Conservation (phyloP, 2,797 vertebrate genomes). For the Fratercula arctica region DNA sequence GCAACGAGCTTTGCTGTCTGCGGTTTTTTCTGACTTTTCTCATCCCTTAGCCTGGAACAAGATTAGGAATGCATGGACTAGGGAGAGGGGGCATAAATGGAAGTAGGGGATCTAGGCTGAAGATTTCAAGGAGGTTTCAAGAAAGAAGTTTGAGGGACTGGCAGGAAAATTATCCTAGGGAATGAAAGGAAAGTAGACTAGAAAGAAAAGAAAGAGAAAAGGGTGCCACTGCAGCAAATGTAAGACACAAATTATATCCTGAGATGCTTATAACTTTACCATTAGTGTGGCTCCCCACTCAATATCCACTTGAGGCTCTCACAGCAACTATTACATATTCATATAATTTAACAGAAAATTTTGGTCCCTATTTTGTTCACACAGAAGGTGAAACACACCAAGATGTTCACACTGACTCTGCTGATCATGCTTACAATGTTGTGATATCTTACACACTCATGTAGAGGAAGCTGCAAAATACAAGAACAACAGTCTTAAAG, state of each 20-base stretch:
- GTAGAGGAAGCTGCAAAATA: background rate
- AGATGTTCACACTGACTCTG: background rate
- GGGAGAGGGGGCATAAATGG: background rate
- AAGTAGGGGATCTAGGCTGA: background rate
- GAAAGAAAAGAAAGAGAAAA: background rate
- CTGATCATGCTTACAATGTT: background rate
- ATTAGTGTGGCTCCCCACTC: background rate
- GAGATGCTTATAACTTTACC: background rate
- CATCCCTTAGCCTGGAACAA: background rate
- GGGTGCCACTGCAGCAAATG: background rate
- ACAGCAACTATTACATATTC: background rate
- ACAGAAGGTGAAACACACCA: background rate
- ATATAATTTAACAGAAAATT: background rate
- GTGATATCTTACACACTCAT: background rate
- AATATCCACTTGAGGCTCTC: background rate
- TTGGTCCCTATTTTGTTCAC: background rate
- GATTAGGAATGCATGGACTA: background rate
- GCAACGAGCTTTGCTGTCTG: background rate
- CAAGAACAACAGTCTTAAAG: background rate
- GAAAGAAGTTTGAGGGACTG: background rate
- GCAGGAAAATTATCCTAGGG: background rate
- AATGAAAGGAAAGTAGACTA: background rate
- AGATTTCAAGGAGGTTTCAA: background rate
- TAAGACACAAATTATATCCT: background rate
- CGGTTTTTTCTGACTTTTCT: background rate